These are phyloP conservation scores for Sminthurides bifidus DNA, from an alignment of 1,140 invertebrate genomes.

Conservation along the genomic window DNA sequence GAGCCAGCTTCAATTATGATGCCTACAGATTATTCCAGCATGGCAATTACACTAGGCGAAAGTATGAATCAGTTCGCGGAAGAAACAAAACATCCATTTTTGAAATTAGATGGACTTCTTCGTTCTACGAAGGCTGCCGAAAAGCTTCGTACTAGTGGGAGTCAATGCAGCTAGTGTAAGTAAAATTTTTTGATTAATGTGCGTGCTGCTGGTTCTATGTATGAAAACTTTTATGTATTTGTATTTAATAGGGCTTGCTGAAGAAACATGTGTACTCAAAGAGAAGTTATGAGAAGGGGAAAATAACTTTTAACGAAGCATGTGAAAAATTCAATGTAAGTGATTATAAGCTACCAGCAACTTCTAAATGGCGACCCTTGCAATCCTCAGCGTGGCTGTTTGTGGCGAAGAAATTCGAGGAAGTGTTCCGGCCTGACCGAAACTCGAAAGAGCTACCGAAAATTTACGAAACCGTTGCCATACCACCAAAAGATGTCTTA, in stretches of 20 bases:
- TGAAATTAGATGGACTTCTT: neutral
- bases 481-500: too few species aligned
- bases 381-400: neutral
- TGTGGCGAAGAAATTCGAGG: neutral
- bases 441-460: too few species aligned
- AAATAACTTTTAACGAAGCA: neutral
- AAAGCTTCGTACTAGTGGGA: neutral
- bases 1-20: neutral
- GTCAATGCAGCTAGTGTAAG: neutral
- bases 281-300: neutral
- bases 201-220: neutral
- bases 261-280: neutral
- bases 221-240: neutral
- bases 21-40: neutral
- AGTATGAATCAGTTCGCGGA: too few species aligned
- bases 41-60: too few species aligned
- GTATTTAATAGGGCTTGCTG: neutral
- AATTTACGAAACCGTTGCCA: too few species aligned
- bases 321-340: neutral
- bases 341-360: neutral
- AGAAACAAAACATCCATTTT: too few species aligned
- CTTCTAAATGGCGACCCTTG: neutral
- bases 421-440: too few species aligned
- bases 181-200: neutral
- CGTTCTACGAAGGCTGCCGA: neutral